These are phyloP conservation scores for Apamea epomidion DNA, from an alignment of 2,888 invertebrate species.

Conservation along the genomic window DNA sequence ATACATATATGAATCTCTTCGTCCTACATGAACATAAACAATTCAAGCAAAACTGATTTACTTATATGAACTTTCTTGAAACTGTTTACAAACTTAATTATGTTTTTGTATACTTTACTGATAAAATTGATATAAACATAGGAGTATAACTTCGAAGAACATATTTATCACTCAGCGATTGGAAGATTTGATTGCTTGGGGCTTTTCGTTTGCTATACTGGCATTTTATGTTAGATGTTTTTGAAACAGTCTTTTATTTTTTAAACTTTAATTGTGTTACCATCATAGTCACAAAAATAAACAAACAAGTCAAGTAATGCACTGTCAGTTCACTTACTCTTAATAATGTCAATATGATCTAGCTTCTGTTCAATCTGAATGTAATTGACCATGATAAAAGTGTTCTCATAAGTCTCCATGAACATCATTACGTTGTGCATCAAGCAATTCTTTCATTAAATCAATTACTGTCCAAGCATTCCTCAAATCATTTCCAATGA, in stretches of 20 bases:
- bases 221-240: not conserved
- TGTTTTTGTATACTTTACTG: conserved; percentile 23
- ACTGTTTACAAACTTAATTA: conserved; percentile 30
- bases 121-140: conserved; percentile 19
- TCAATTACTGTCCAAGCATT: conserved; percentile 63
- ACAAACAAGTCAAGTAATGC: not conserved
- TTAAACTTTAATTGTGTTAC: not conserved
- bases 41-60: conserved; percentile 32
- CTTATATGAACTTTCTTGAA: conserved; percentile 29
- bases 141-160: conserved; percentile 9
- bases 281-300: not conserved
- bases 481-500: conserved; percentile 72
- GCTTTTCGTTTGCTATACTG: not conserved
- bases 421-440: conserved; percentile 53
- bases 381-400: conserved; percentile 44
- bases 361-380: conserved; percentile 17
- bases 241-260: not conserved
- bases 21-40: conserved; percentile 4
- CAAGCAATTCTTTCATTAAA: conserved; percentile 65
- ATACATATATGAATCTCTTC: conserved; percentile 1
- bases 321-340: not conserved
- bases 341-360: not conserved
- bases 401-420: conserved; percentile 40
- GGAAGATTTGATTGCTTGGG: not conserved
- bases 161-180: conserved; percentile 1